Evolutionary conservation across 2,888 invertebrate species (phyloP).

Genomic region (Prionchulus punctatus): DNA sequence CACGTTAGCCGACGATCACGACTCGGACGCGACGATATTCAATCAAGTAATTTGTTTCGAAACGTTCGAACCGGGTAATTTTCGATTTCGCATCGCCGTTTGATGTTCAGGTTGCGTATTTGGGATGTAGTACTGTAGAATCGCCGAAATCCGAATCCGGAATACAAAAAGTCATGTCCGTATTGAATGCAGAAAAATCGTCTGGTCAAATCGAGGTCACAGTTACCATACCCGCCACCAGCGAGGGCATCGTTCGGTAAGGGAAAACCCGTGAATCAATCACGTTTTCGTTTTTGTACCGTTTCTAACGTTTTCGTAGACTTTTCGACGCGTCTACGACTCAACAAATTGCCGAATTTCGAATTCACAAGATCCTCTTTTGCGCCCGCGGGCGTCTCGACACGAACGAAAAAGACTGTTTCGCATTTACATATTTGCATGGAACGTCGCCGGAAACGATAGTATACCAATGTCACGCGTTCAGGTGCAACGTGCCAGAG

Average conservation of each 20-base stretch:
- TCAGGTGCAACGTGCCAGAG: conserved; percentile 81
- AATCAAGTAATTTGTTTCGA: too few species aligned
- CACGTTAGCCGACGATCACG: too few species aligned
- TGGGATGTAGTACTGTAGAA: conserved; percentile 75
- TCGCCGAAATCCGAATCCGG: conserved; percentile 79
- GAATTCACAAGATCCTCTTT: conserved; percentile 56
- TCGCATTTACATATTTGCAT: conserved; percentile 93
- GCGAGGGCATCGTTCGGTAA: conserved; percentile 82
- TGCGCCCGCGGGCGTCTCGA: conserved; percentile 75
- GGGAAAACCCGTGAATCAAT: too few species aligned
- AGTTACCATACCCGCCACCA: conserved; percentile 75
- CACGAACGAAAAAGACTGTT: conserved; percentile 72
- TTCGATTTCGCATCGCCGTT: too few species aligned
- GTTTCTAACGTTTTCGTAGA: too few species aligned
- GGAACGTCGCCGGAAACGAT: conserved; percentile 45
- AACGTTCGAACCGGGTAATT: too few species aligned
- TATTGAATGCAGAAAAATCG: conserved; percentile 60
- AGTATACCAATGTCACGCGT: conserved; percentile 90
- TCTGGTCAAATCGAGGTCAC: conserved; percentile 62
- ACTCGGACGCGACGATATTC: too few species aligned
- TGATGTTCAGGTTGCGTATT: conserved; percentile 40
- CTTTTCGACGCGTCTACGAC: neutral
- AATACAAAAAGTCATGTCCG: conserved; percentile 79
- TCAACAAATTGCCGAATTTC: neutral
- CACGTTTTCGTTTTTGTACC: neutral